phyloP scores from a whole-genome alignment of 2,888 invertebrate genomes.

The Lamproptera curius region DNA sequence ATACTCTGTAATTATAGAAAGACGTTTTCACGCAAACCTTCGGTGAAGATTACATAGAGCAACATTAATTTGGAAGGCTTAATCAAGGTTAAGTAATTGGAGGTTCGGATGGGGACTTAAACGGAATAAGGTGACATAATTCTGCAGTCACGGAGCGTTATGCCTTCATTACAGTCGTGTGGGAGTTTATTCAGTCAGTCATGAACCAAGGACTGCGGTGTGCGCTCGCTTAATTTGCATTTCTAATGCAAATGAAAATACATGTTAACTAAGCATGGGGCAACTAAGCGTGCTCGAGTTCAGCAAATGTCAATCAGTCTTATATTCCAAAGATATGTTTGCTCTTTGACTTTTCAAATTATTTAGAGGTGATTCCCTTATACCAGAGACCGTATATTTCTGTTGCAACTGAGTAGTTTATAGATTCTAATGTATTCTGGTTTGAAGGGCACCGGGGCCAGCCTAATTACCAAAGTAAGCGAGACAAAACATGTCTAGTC shows the following conservation, averaged over 20 bases:
- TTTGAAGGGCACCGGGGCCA: no score
- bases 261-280: no score
- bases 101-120: background rate
- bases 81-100: conserved; percentile 4
- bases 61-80: background rate
- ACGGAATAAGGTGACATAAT: conserved; percentile 1
- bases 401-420: no score
- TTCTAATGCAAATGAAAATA: conserved; percentile 48
- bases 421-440: no score
- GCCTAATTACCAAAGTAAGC: no score
- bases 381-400: no score
- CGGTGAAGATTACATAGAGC: background rate
- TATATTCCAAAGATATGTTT: no score
- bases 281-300: background rate
- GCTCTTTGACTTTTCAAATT: background rate
- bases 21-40: no score
- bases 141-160: conserved; percentile 11
- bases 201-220: conserved; percentile 18
- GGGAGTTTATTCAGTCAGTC: conserved; percentile 21
- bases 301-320: background rate
- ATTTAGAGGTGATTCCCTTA: no score
- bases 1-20: no score
- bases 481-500: no score
- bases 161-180: conserved; percentile 15
- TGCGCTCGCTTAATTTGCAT: conserved; percentile 41